Evolutionary conservation across 2,113 vertebrate species (phyloP), one percentile per base, ranked within the genome.

Genomic region (Paracanthobrama guichenoti): DNA sequence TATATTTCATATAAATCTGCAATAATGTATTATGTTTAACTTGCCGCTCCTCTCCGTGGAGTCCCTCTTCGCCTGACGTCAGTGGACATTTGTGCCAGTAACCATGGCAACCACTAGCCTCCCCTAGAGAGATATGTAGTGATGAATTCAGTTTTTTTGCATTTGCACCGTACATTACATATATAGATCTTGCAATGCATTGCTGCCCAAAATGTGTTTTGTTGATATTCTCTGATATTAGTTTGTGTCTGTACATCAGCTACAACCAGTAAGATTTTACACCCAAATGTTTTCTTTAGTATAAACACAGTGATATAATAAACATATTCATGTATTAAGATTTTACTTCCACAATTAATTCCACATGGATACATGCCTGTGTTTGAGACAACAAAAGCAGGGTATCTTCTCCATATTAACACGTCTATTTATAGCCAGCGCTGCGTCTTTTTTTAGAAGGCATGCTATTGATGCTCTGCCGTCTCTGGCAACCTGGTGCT

Each of bases 21-120:
- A 55, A 1, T 55, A 22, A 31, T 64, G 26, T 7, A 16, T 3
- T 16, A 59, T 10, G 22, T 60, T 60, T 26, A 12, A 39, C 16
- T 48, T 13, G 46, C 39, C 35, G 13, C 48, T 16, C 13, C 48
- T 50, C 48, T 16, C 48, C 1, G 48, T 16, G 48, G 48, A 50
- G 48, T 16, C 4, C 48, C 48, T 50, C 48, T 14, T 50, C 48
- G 93, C 94, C 95, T 97, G 95, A 97, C 92, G 94, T 97, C 96
- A 97, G 92, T 92, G 95, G 94, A 95, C 95, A 94, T 96, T 97
- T 96, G 94, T 96, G 92, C 93, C 90, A 90, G 96, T 97, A 97
- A 93, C 95, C 95, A 92, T 91, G 94, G 96, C 94, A 96, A 97
- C 96, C 92, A 93, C 95, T 93, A 95, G 86, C 95, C 94, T 95